phyloP scores from a whole-genome alignment of 1,140 invertebrate genomes.

The Venturia canescens region DNA sequence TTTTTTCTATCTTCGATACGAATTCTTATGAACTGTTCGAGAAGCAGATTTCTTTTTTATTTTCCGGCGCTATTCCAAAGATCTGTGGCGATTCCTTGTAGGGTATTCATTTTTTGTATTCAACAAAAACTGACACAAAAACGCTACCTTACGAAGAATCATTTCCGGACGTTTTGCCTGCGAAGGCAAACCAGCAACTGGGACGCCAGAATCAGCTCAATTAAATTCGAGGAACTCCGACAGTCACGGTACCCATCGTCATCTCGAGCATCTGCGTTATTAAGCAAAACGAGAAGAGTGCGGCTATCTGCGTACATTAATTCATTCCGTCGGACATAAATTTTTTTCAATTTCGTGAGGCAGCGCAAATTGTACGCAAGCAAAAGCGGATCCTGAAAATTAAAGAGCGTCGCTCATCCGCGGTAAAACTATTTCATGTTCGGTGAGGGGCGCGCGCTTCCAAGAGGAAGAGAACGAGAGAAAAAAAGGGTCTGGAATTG shows the following conservation, averaged over 20 bases:
- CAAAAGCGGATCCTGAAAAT: neutral
- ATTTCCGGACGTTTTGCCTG: neutral
- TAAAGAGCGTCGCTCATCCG: constrained; percentile 15
- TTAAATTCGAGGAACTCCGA: constrained; percentile 31
- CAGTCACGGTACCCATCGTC: constrained; percentile 6
- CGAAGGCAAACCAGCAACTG: constrained; percentile 8
- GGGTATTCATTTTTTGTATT: constrained; percentile 25
- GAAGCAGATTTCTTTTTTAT: neutral
- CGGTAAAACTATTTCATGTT: constrained; percentile 37
- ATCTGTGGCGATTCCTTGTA: constrained; percentile 53
- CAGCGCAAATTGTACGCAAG: neutral
- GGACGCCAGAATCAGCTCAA: constrained; percentile 20
- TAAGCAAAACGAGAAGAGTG: neutral
- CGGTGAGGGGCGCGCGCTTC: neutral
- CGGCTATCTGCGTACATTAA: constrained; percentile 35
- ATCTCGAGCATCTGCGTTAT: constrained; percentile 23
- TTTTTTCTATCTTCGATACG: too few relatives aligned
- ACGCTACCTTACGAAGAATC: constrained; percentile 16
- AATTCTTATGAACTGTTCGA: too few relatives aligned
- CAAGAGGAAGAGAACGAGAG: neutral
- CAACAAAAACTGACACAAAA: constrained; percentile 15
- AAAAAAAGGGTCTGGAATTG: constrained; percentile 6
- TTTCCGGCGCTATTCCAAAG: constrained; percentile 8
- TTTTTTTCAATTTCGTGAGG: constrained; percentile 38
- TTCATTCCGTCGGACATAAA: constrained; percentile 28